Conservation (phyloP, 2,888 invertebrate genomes). For the Bombyx huttoni region DNA sequence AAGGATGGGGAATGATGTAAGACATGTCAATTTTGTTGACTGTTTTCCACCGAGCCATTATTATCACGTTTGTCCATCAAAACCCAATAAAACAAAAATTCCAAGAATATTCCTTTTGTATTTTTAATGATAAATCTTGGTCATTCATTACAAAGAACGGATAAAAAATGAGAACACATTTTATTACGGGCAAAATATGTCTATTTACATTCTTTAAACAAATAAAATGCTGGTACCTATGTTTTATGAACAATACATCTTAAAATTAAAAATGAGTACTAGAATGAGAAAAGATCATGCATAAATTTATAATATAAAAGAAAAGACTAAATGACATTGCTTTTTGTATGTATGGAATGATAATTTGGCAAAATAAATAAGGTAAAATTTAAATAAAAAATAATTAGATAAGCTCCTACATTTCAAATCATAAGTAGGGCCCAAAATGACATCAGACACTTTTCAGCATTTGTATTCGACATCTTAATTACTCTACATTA, state of each 20-base stretch:
- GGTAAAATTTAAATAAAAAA: not conserved
- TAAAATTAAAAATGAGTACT: conserved; percentile 57
- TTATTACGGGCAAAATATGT: conserved; percentile 70
- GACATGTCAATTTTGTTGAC: no score
- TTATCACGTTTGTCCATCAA: not conserved
- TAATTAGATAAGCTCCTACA: not conserved
- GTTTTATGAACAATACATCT: conserved; percentile 49
- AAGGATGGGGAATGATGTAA: no score
- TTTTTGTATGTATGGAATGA: conserved; percentile 40
- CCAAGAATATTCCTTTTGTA: not conserved
- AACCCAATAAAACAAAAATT: not conserved
- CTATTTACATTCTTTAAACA: conserved; percentile 65
- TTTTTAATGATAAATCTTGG: not conserved
- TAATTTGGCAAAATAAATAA: conserved; percentile 12
- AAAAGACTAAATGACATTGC: conserved; percentile 27
- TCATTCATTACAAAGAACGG: not conserved
- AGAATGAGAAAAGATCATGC: conserved; percentile 42
- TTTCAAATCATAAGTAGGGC: no score
- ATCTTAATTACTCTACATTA: no score
- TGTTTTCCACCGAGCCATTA: no score
- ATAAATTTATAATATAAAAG: conserved; percentile 16
- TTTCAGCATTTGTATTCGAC: no score
- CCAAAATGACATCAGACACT: no score
- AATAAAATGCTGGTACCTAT: conserved; percentile 58
- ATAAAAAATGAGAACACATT: conserved; percentile 19